Conservation (phyloP, 2,888 invertebrate species). For the Conchocele bisecta region DNA sequence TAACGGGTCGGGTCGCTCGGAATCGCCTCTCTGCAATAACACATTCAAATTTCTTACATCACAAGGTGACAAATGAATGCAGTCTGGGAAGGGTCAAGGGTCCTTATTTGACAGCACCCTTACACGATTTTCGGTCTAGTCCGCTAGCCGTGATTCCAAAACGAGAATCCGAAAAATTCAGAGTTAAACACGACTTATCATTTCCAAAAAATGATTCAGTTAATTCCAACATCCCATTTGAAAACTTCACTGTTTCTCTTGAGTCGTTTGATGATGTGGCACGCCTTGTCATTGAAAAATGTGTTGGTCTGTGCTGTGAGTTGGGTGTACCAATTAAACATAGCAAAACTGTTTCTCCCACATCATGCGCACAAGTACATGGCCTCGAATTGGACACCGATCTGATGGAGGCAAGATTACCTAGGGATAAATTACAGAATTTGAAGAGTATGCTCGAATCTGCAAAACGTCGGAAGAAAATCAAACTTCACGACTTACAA, state of each 20-base stretch:
- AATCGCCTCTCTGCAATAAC: neutral
- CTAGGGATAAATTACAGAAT: neutral
- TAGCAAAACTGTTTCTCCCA: constrained; percentile 3
- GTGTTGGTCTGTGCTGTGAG: neutral
- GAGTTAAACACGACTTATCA: constrained; percentile 51
- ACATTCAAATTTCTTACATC: constrained; percentile 7
- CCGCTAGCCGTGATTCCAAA: constrained; percentile 48
- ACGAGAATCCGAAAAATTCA: constrained; percentile 4
- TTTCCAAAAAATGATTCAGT: too few species aligned
- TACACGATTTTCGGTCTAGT: constrained; percentile 31
- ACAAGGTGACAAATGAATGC: constrained; percentile 27
- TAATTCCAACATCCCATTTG: neutral
- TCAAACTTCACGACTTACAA: constrained; percentile 7
- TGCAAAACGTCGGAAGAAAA: neutral
- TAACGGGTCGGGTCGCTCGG: neutral
- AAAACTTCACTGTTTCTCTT: too few species aligned
- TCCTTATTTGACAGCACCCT: constrained; percentile 25
- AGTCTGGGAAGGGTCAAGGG: constrained; percentile 11
- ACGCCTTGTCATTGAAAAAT: neutral
- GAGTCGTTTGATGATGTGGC: constrained; percentile 18
- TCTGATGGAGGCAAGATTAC: constrained; percentile 6
- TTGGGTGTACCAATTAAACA: constrained; percentile 27
- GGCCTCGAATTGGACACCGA: constrained; percentile 17
- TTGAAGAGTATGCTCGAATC: neutral
- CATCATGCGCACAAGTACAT: constrained; percentile 11